These are phyloP conservation scores for Pampusana beccarii DNA, from an alignment of 2,113 vertebrate genomes.

Conservation along the genomic window DNA sequence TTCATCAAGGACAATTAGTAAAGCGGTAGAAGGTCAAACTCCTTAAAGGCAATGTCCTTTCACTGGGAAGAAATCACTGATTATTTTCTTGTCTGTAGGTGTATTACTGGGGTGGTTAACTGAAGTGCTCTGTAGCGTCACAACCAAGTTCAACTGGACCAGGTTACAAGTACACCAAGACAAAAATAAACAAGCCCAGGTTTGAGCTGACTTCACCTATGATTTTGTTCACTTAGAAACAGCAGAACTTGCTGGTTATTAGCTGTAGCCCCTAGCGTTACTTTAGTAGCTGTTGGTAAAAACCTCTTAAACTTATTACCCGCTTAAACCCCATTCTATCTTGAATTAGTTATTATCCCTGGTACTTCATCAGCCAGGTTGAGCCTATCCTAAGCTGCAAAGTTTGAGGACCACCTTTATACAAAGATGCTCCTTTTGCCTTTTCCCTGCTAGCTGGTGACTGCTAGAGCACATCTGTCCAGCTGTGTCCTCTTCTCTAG, in stretches of 20 bases:
- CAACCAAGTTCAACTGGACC: background rate
- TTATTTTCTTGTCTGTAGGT: background rate
- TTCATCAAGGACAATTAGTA: background rate
- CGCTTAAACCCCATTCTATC: background rate
- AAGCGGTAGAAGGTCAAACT: constrained; percentile 1
- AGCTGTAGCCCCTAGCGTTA: background rate
- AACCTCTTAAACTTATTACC: background rate
- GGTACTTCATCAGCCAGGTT: background rate
- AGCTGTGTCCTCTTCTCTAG: background rate
- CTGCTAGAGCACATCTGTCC: background rate
- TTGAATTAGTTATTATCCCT: background rate
- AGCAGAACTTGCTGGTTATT: background rate
- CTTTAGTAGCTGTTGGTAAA: background rate
- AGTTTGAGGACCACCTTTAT: background rate
- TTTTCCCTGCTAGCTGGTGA: background rate
- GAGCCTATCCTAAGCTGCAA: background rate
- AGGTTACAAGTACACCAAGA: background rate
- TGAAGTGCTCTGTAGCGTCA: background rate
- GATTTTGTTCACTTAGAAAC: background rate
- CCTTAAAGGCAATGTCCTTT: background rate
- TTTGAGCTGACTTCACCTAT: background rate
- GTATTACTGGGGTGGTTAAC: background rate
- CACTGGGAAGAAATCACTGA: background rate
- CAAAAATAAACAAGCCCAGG: background rate
- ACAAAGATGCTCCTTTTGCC: background rate